phyloP scores from a whole-genome alignment of 2,797 vertebrate species.

The Dallia pectoralis region DNA sequence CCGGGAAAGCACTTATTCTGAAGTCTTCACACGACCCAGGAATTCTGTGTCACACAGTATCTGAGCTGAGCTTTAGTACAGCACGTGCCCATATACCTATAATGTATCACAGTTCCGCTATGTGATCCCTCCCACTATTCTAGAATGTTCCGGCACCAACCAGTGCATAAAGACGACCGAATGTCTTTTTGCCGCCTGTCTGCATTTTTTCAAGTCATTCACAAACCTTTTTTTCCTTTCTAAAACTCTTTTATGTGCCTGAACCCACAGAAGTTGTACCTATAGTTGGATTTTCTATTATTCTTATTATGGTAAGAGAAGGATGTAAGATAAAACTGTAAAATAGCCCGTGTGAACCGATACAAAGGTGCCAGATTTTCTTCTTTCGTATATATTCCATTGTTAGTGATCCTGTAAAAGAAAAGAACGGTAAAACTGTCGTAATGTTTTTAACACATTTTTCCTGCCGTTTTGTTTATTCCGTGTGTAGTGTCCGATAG shows the following conservation, averaged over 20 bases:
- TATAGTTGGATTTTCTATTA: conserved; percentile 61
- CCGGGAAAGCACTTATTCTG: too few relatives aligned
- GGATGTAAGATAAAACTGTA: conserved; percentile 74
- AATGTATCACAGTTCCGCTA: not conserved
- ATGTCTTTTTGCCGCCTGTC: not conserved
- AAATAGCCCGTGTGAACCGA: conserved; percentile 77
- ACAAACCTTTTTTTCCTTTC: conserved; percentile 45
- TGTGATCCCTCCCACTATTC: conserved; percentile 5
- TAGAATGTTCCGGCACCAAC: conserved; percentile 8
- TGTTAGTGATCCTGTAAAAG: conserved; percentile 60
- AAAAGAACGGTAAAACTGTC: conserved; percentile 60
- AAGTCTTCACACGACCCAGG: too few relatives aligned
- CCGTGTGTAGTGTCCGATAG: conserved; percentile 66
- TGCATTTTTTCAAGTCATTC: conserved; percentile 50
- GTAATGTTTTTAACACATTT: conserved; percentile 66
- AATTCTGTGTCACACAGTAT: not conserved
- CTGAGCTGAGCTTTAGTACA: not conserved
- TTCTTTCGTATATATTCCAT: conserved; percentile 51
- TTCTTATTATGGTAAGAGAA: conserved; percentile 66
- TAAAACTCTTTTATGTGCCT: conserved; percentile 70
- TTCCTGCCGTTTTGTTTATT: conserved; percentile 65
- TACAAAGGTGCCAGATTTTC: conserved; percentile 81
- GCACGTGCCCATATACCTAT: not conserved
- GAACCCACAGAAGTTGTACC: conserved; percentile 69
- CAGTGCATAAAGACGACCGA: conserved; percentile 5